Percentiles rank a stretch among this genome's conserved stretches.
These are phyloP conservation scores for Pipistrellus pipistrellus DNA, from an alignment of 2,797 vertebrate genomes.

Conservation along the genomic window DNA sequence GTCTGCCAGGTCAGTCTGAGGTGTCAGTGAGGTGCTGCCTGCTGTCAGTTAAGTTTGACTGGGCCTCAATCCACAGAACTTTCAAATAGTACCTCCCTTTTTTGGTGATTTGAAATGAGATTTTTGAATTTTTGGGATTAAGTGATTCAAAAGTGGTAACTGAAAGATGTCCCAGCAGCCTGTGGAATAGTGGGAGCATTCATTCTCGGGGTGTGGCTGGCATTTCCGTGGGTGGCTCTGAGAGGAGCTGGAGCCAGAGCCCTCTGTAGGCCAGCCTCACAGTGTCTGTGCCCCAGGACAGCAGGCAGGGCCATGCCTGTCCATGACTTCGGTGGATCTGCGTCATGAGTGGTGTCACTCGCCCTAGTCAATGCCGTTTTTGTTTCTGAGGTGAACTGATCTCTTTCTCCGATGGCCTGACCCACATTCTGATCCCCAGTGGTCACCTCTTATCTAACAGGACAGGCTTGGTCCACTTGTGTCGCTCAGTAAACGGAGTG, in stretches of 20 bases:
- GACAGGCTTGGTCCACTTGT: neutral
- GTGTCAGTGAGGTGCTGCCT: accelerated
- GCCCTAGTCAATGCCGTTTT: neutral
- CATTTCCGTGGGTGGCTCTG: neutral
- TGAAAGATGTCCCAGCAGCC: neutral
- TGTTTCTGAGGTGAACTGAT: conserved; percentile 69
- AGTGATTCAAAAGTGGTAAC: neutral
- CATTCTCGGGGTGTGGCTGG: neutral
- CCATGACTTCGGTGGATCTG: neutral
- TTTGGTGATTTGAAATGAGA: neutral
- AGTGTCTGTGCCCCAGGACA: neutral
- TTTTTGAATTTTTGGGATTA: neutral
- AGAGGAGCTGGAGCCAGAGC: neutral
- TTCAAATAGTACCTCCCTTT: neutral
- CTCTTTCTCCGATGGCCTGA: conserved; percentile 42
- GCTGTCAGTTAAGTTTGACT: neutral
- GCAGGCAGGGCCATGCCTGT: neutral
- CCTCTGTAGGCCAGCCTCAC: neutral
- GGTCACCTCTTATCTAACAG: conserved; percentile 44
- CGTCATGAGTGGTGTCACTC: neutral
- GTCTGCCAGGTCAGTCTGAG: neutral
- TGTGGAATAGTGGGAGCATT: neutral
- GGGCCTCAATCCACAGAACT: neutral
- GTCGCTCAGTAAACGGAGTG: neutral
- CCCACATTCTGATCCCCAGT: conserved; percentile 60